Percentiles rank a stretch among this genome's conserved stretches.
phyloP scores from a whole-genome alignment of 2,888 invertebrate species.

The Zeuzera pyrina region DNA sequence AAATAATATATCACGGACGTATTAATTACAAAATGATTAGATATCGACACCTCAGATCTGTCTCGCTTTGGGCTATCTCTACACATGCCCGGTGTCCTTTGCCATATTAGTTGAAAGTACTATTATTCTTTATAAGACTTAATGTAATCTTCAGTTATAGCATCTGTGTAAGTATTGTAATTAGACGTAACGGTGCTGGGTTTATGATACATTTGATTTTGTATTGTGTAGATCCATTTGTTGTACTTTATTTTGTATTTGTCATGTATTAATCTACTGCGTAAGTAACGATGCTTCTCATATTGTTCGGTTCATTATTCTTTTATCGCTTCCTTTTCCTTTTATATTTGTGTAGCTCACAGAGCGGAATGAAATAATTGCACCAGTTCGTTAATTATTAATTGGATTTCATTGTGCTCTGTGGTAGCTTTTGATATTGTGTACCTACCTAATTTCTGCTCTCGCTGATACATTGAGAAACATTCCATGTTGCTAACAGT shows the following conservation, averaged over 20 bases:
- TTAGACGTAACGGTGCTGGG: constrained; percentile 69
- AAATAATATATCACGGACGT: no score
- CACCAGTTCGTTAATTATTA: constrained; percentile 16
- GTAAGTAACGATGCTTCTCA: constrained; percentile 45
- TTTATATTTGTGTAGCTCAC: constrained; percentile 19
- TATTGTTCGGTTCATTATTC: constrained; percentile 65
- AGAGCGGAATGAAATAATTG: constrained; percentile 14
- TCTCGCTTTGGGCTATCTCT: no score
- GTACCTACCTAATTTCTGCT: neutral
- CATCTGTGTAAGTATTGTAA: constrained; percentile 64
- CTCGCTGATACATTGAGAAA: constrained; percentile 30
- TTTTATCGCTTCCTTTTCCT: constrained; percentile 18
- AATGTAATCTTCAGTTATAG: constrained; percentile 54
- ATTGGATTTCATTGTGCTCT: no score
- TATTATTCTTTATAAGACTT: constrained; percentile 63
- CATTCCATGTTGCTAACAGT: constrained; percentile 62
- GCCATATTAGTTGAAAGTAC: constrained; percentile 71
- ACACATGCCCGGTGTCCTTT: no score
- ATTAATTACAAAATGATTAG: no score
- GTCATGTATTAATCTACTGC: constrained; percentile 53
- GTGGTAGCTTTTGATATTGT: constrained; percentile 20
- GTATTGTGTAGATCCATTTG: constrained; percentile 61
- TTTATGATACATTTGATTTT: constrained; percentile 60
- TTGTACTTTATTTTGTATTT: constrained; percentile 57
- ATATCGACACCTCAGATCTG: no score